These are phyloP conservation scores for Brachionus manjavacas DNA, from an alignment of 1,140 invertebrate genomes.

Conservation along the genomic window DNA sequence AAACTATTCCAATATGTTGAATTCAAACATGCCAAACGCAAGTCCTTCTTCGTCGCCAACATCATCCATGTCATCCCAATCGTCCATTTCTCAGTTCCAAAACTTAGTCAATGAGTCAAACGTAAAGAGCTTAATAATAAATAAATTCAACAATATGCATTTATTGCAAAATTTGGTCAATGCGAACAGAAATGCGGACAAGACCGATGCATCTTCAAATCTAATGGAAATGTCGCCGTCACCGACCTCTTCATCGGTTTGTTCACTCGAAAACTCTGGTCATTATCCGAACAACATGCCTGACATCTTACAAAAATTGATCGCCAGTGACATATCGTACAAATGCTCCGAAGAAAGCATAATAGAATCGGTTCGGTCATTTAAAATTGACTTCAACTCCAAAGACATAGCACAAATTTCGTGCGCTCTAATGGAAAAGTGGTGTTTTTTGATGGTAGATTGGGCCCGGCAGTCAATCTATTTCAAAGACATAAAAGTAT, in stretches of 20 bases:
- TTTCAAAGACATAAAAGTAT: slow-evolving; percentile 42
- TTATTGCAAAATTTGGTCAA: slow-evolving; percentile 14
- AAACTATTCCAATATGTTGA: slow-evolving; percentile 34
- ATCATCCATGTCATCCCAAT: neutral
- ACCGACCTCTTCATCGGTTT: neutral
- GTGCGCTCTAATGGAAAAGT: slow-evolving; percentile 33
- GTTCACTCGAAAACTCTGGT: neutral
- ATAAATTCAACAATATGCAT: slow-evolving; percentile 42
- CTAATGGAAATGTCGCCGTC: slow-evolving; percentile 10
- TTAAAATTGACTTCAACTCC: slow-evolving; percentile 22
- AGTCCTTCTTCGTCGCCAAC: neutral
- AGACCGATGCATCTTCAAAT: neutral
- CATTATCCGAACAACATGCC: slow-evolving; percentile 3
- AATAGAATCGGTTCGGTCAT: neutral
- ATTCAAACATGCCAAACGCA: neutral
- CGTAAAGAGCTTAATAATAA: neutral
- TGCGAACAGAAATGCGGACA: neutral
- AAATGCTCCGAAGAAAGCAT: slow-evolving; percentile 13
- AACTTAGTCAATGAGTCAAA: slow-evolving; percentile 9
- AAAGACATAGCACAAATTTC: neutral
- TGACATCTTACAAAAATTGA: slow-evolving; percentile 2
- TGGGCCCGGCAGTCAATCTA: slow-evolving; percentile 41
- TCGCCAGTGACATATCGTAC: slow-evolving; percentile 11
- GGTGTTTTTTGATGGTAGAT: slow-evolving; percentile 42
- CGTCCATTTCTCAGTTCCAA: neutral